These are phyloP conservation scores for Xanthia togata DNA, from an alignment of 2,888 invertebrate species.

Conservation along the genomic window DNA sequence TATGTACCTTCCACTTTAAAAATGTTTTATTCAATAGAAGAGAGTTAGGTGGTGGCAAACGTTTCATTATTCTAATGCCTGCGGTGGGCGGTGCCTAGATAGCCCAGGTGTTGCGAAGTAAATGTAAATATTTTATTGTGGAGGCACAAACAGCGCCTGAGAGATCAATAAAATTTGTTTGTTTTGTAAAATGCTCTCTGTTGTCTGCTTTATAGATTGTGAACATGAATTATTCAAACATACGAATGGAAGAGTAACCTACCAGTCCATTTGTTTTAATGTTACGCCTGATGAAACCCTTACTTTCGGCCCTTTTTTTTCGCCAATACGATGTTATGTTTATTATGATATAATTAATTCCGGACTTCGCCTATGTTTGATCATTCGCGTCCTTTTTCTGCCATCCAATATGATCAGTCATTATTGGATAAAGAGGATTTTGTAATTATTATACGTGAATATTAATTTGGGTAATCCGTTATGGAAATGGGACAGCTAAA, in stretches of 20 bases:
- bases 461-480: slow-evolving; percentile 37
- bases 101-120: slow-evolving; percentile 88
- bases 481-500: slow-evolving; percentile 29
- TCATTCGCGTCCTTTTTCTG: slow-evolving; percentile 26
- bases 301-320: slow-evolving; percentile 68
- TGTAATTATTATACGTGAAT: slow-evolving; percentile 40
- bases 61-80: slow-evolving; percentile 88
- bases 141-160: slow-evolving; percentile 88
- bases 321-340: slow-evolving; percentile 34
- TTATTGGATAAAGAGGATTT: slow-evolving; percentile 42
- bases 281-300: slow-evolving; percentile 84
- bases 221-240: slow-evolving; percentile 89
- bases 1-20: slow-evolving; percentile 69
- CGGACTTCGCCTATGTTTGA: slow-evolving; percentile 27
- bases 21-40: slow-evolving; percentile 82
- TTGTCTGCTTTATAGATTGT: slow-evolving; percentile 89
- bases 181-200: slow-evolving; percentile 89
- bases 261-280: slow-evolving; percentile 87
- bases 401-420: slow-evolving; percentile 32
- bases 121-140: slow-evolving; percentile 90
- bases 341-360: slow-evolving; percentile 54
- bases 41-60: slow-evolving; percentile 78
- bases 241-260: slow-evolving; percentile 82
- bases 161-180: slow-evolving; percentile 91
- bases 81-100: slow-evolving; percentile 80